Conservation (phyloP, 2,888 invertebrate species). For the Pollenia amentaria region DNA sequence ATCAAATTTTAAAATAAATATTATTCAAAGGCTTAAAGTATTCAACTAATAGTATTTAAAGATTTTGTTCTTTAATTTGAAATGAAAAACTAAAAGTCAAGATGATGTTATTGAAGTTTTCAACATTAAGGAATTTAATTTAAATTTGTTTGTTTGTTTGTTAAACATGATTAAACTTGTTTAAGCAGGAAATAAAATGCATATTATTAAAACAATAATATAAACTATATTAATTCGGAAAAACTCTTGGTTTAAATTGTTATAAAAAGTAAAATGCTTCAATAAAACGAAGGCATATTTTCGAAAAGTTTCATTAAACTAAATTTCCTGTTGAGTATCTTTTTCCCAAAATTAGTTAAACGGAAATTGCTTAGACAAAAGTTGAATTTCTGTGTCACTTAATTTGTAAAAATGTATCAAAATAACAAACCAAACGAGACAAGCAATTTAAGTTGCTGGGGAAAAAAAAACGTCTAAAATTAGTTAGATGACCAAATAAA, state of each 20-base stretch:
- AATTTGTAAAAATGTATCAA: slow-evolving; percentile 25
- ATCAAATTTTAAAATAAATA: slow-evolving; percentile 14
- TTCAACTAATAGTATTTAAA: background rate
- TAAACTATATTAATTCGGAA: too few species aligned
- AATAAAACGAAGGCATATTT: too few species aligned
- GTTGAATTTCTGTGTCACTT: slow-evolving; percentile 1
- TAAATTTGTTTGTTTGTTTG: too few species aligned
- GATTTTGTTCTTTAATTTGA: too few species aligned
- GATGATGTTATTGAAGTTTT: too few species aligned
- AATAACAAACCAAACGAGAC: slow-evolving; percentile 46
- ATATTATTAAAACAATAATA: too few species aligned
- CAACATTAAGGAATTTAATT: too few species aligned
- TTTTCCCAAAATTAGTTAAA: background rate
- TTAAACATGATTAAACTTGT: too few species aligned
- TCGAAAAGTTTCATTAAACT: background rate
- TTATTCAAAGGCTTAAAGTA: background rate
- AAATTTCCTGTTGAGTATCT: background rate
- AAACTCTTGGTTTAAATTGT: too few species aligned
- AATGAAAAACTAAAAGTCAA: too few species aligned
- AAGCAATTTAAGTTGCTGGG: slow-evolving; percentile 58
- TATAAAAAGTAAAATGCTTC: too few species aligned
- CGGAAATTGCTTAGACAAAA: slow-evolving; percentile 25
- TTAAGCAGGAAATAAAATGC: too few species aligned
- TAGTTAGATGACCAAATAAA: slow-evolving; percentile 60
- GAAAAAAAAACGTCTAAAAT: slow-evolving; percentile 47